Evolutionary conservation across 2,797 vertebrate genomes (phyloP).

Genomic region (Dromococcyx pavoninus): DNA sequence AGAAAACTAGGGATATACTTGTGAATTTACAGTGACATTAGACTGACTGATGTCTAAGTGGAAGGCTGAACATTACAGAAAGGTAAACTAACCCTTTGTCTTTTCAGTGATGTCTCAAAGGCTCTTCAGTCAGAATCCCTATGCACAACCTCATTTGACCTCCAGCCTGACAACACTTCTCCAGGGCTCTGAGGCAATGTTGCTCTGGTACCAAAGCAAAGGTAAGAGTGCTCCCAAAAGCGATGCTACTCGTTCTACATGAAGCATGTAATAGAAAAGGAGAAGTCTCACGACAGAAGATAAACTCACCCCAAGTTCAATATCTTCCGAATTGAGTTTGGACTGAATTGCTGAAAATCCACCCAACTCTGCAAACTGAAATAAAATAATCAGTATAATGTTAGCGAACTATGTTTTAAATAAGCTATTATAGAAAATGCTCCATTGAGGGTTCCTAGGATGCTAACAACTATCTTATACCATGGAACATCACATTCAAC

Average conservation of each 20-base stretch:
- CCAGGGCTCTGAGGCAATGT: not conserved
- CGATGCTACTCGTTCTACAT: not conserved
- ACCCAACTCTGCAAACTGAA: constrained; percentile 95
- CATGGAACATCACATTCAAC: not conserved
- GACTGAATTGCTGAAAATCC: constrained; percentile 95
- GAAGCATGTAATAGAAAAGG: not conserved
- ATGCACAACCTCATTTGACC: not conserved
- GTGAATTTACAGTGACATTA: not conserved
- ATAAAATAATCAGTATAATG: not conserved
- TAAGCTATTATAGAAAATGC: not conserved
- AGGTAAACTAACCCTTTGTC: not conserved
- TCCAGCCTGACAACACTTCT: not conserved
- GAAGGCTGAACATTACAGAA: not conserved
- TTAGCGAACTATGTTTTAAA: not conserved
- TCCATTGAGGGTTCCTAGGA: not conserved
- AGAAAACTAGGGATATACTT: not conserved
- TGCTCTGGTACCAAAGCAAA: not conserved
- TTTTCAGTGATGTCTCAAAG: not conserved
- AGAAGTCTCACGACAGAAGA: not conserved
- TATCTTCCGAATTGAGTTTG: constrained; percentile 92
- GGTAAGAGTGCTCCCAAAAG: constrained; percentile 1
- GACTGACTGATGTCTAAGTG: not conserved
- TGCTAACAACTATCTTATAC: not conserved
- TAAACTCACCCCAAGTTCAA: constrained; percentile 94
- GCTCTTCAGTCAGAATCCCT: not conserved